Conservation (phyloP, 2,797 vertebrate genomes). For the Fundulus diaphanus region DNA sequence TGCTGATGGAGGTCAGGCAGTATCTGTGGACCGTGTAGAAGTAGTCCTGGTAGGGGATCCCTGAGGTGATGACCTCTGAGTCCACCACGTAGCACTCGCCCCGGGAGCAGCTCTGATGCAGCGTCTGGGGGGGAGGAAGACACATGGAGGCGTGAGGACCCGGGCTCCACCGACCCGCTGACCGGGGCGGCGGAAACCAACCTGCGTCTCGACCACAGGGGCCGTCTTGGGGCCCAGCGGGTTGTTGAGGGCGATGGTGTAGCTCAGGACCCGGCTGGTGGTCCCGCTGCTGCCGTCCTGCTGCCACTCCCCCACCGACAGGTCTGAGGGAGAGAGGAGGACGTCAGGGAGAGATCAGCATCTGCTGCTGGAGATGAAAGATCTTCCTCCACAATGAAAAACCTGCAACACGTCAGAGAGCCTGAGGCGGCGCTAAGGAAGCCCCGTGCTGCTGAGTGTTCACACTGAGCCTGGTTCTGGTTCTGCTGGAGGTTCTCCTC, state of each 20-base stretch:
- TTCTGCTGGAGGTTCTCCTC: too few species aligned
- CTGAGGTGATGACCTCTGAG: slow-evolving; percentile 91
- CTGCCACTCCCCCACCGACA: slow-evolving; percentile 88
- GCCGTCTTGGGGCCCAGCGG: slow-evolving; percentile 91
- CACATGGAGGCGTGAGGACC: background rate
- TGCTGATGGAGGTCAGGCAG: slow-evolving; percentile 88
- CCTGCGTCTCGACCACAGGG: slow-evolving; percentile 91
- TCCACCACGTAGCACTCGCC: slow-evolving; percentile 88
- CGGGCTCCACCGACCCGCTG: too few species aligned
- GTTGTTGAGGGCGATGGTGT: slow-evolving; percentile 93
- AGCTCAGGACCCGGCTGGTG: slow-evolving; percentile 87
- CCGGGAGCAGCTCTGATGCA: slow-evolving; percentile 84
- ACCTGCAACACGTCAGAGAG: too few species aligned
- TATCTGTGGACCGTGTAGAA: slow-evolving; percentile 93
- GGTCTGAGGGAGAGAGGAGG: slow-evolving; percentile 73
- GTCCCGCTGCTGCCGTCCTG: slow-evolving; percentile 84
- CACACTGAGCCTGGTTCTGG: too few species aligned
- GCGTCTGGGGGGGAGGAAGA: slow-evolving; percentile 72
- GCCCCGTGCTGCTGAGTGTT: too few species aligned
- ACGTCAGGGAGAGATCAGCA: background rate
- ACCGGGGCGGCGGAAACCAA: slow-evolving; percentile 45
- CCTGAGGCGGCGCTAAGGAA: too few species aligned
- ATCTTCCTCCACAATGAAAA: too few species aligned
- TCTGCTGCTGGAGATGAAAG: too few species aligned
- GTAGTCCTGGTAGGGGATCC: slow-evolving; percentile 94